Base-by-base conservation (phyloP, 2,797 vertebrate species). In the Mormyrops boulengeri region DNA sequence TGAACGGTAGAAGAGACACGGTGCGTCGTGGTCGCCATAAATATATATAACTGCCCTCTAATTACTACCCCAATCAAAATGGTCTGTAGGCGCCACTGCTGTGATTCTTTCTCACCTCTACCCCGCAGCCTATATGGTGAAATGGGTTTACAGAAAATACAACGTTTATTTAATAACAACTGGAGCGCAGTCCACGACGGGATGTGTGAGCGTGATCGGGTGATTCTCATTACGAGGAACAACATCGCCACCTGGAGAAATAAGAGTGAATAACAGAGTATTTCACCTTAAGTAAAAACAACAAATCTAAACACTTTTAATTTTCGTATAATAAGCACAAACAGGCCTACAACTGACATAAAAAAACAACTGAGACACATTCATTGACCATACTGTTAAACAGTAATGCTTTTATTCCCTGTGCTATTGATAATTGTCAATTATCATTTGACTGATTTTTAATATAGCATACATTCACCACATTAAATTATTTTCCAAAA, bases 241-340 rank as follows among this genome's bases (percentile, higher is more conserved):
- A 69, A 85, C 62, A 86, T 57, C 22, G 89, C 89, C 89, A 89
- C 44, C 82, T 89, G 57, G 82, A 66, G 89, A 47, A 69, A 11
- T 12, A 85, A 69, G 30, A 66, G 6, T 30, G 84, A 44, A 89
- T 86, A 66, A 60, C 89, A 89, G 6, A 26, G 41, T 14, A 44
- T 53, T 57, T 26, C 9, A 2, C 60, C 17, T 53, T 34, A 55
- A 57, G 17, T 34, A 66, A 66, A 66, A 30, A 50, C 22, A 11
- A 34, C 11, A 80, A 41, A 53, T 44, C 53, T 14, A 41, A 89
- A 57, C 34, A 87, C 26, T 6, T 87, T n/a, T 87, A 4, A 60
- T 62, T 38, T 14, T 57, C 60, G 17, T n/a, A 87, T 55, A 6
- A n/a, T 26, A 60, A 41, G 50, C 26, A 57, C 14, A 41, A 60